Percentiles rank a stretch among this genome's conserved stretches.
Evolutionary conservation across 2,888 invertebrate genomes (phyloP).

Genomic region (Andrena praecox): DNA sequence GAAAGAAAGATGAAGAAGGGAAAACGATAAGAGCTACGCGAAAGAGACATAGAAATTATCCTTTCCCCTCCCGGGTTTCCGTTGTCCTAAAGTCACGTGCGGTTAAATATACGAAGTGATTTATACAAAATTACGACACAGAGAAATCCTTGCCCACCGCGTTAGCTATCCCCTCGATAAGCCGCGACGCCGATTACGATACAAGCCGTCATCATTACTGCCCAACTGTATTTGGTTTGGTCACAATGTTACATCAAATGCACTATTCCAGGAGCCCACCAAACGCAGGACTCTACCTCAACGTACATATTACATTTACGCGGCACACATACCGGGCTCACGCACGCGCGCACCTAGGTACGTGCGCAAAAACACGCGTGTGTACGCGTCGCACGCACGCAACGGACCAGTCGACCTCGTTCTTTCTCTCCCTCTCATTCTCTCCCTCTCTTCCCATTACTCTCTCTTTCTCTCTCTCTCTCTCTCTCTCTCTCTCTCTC

Average conservation of each 20-base stretch:
- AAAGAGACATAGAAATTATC: neutral
- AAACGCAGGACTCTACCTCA: slow-evolving; percentile 66
- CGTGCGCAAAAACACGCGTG: slow-evolving; percentile 25
- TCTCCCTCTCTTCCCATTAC: slow-evolving; percentile 43
- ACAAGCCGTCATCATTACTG: slow-evolving; percentile 69
- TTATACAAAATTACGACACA: slow-evolving; percentile 63
- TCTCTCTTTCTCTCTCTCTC: neutral
- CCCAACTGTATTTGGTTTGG: slow-evolving; percentile 75
- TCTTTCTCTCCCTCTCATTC: slow-evolving; percentile 46
- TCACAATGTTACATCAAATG: slow-evolving; percentile 70
- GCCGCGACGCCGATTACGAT: slow-evolving; percentile 41
- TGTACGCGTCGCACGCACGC: slow-evolving; percentile 37
- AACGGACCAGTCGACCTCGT: slow-evolving; percentile 31
- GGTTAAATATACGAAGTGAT: slow-evolving; percentile 53
- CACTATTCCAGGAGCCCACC: slow-evolving; percentile 62
- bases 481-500: slow-evolving; percentile 34
- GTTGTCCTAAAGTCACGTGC: slow-evolving; percentile 38
- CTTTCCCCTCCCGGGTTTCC: neutral
- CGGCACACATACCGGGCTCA: slow-evolving; percentile 25
- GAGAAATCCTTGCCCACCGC: slow-evolving; percentile 51
- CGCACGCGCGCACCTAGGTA: slow-evolving; percentile 24
- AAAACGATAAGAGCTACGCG: neutral
- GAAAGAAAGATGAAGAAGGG: neutral
- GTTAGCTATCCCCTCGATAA: slow-evolving; percentile 54
- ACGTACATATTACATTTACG: slow-evolving; percentile 25